Evolutionary conservation across 2,797 vertebrate species (phyloP).

Genomic region (Syndactyla subalaris): DNA sequence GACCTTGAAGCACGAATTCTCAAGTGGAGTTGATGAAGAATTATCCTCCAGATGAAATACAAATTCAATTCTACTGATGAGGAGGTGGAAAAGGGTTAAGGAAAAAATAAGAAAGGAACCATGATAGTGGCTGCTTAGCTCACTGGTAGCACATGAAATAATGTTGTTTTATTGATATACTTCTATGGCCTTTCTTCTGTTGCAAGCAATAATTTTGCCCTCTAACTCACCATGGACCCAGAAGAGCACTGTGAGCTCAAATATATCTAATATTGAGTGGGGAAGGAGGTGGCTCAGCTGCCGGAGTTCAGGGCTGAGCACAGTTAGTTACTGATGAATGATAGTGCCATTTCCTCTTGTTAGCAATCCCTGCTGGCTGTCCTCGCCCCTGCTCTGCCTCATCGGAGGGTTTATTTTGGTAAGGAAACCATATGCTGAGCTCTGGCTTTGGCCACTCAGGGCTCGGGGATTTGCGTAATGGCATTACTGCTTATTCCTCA

Average conservation of each 20-base stretch:
- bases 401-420: background rate
- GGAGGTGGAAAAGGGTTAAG: slow-evolving; percentile 3
- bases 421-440: background rate
- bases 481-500: slow-evolving; percentile 26
- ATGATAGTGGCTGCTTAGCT: background rate
- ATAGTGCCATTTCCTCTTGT: background rate
- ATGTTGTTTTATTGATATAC: slow-evolving; percentile 5
- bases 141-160: background rate
- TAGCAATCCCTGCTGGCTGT: background rate
- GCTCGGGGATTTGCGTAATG: slow-evolving; percentile 30
- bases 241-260: slow-evolving; percentile 16
- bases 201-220: slow-evolving; percentile 37
- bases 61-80: background rate
- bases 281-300: background rate
- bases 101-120: background rate
- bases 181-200: slow-evolving; percentile 16
- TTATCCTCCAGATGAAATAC: background rate
- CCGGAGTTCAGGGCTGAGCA: background rate
- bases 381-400: background rate
- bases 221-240: background rate
- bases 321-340: background rate
- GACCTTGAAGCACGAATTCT: background rate
- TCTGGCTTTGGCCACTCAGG: background rate
- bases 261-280: background rate
- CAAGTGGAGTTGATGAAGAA: background rate